Base-by-base conservation (phyloP, 1,140 invertebrate species). In the Antheraea pernyi region DNA sequence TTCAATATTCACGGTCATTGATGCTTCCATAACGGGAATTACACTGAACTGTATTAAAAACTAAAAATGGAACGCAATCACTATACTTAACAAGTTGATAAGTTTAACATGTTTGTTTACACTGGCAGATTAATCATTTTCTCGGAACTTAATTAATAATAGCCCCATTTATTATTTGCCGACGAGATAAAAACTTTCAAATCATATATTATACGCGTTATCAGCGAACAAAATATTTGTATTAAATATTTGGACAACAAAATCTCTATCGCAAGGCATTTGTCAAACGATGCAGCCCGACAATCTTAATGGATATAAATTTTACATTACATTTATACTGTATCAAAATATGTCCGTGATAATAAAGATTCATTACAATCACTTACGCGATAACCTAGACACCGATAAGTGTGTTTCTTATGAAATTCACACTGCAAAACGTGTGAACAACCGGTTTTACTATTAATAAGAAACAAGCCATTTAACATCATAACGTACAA, bases 331-430 rank as follows among this genome's bases (percentile, higher is more conserved):
- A 42, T 53, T 53, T 13, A 10, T 53, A 53, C 16, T 2, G 46
- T 16, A 53, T 53, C 46, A 53, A 53, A 53, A 53, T 2, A 53
- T n/a, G 16, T 53, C 16, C 13, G 10, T 53, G 10, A 53, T 53
- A 53, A 53, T 53, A 53, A 53, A 16, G 46, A 36, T 61, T 61
- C 10, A 11, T 61, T 22, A n/a, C 60, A 61, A 61, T 61, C 60
- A 61, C 19, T 61, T 36, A 22, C 19, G 36, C 19, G 36, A 61
- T 30, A 61, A 61, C 36, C 76, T 53, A 79, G 3, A 70, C 73
- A 73, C 77, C 81, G 58, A 83, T 83, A n/a, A 79, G 22, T 65
- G 77, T 46, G 66, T 80, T 75, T 48, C 77, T 73, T 53, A 79
- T 65, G 11, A 74, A 73, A 64, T 75, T 72, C n/a, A 71, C 59